phyloP scores from a whole-genome alignment of 2,888 invertebrate species.

The Drosophila anomalata region DNA sequence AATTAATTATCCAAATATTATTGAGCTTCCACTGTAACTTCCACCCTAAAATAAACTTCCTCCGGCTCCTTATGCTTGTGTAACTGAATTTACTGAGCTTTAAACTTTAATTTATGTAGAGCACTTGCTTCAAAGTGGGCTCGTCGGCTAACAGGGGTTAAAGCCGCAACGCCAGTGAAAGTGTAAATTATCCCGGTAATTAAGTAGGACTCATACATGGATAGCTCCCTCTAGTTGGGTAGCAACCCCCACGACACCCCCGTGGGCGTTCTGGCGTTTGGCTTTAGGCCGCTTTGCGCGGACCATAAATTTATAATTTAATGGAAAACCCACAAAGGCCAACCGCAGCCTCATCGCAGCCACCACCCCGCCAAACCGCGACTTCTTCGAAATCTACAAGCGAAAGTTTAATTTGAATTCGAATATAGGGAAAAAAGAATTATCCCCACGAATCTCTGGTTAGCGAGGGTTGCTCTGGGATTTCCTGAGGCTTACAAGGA shows the following conservation, averaged over 20 bases:
- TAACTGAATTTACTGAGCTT: constrained; percentile 67
- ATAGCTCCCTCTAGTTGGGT: constrained; percentile 15
- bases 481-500: neutral
- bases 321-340: constrained; percentile 39
- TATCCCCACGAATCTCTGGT: constrained; percentile 28
- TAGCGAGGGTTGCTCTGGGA: constrained; percentile 12
- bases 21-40: neutral
- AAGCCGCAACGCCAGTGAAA: constrained; percentile 61
- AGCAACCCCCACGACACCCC: constrained; percentile 2
- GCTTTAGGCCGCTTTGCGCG: constrained; percentile 47
- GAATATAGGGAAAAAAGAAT: constrained; percentile 46
- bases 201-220: constrained; percentile 63
- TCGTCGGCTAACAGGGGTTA: constrained; percentile 50
- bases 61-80: neutral
- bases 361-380: neutral
- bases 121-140: constrained; percentile 39
- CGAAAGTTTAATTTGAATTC: constrained; percentile 50
- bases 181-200: constrained; percentile 79
- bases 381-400: constrained; percentile 29
- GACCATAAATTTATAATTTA: constrained; percentile 74
- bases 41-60: neutral
- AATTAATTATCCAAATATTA: no score
- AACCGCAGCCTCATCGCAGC: constrained; percentile 34
- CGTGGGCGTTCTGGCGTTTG: constrained; percentile 50
- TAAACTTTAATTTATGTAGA: constrained; percentile 77